A percentile compares a stretch with the other conserved stretches of the same genome.
Conservation (phyloP, 2,113 vertebrate genomes). For the Lucifuga dentata region DNA sequence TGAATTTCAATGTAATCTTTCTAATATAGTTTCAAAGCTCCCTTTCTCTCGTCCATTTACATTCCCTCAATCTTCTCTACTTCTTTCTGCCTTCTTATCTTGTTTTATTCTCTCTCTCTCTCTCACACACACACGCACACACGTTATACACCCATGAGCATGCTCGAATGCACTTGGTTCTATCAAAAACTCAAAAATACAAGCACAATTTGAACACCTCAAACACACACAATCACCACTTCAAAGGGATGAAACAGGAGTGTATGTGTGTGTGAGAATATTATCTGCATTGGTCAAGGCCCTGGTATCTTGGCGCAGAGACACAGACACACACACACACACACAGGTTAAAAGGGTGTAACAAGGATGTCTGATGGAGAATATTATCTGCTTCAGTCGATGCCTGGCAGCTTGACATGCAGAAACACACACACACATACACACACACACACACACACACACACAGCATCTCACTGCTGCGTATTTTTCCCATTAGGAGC, state of each 20-base stretch:
- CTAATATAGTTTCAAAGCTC: not conserved
- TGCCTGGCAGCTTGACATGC: constrained; percentile 30
- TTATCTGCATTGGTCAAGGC: constrained; percentile 48
- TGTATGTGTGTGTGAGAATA: constrained; percentile 27
- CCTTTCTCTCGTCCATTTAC: not conserved
- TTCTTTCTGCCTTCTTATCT: not conserved
- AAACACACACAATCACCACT: constrained; percentile 8
- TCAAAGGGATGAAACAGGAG: constrained; percentile 17
- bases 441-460: not conserved
- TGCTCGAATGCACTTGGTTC: constrained; percentile 15
- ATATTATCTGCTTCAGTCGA: constrained; percentile 44
- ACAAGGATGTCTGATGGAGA: constrained; percentile 35
- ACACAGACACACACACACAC: no score
- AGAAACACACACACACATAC: not conserved
- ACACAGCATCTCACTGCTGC: not conserved
- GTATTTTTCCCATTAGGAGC: constrained; percentile 53
- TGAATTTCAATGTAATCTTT: constrained; percentile 10
- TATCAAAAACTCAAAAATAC: constrained; percentile 13
- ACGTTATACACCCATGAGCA: no score
- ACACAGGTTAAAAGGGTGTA: constrained; percentile 21
- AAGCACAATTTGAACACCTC: not conserved
- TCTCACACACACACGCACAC: not conserved
- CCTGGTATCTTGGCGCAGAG: constrained; percentile 5
- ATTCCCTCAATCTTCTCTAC: not conserved
- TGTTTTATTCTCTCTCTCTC: not conserved